These are phyloP conservation scores for Campoletis sonorensis DNA, from an alignment of 1,140 invertebrate genomes.

Conservation along the genomic window DNA sequence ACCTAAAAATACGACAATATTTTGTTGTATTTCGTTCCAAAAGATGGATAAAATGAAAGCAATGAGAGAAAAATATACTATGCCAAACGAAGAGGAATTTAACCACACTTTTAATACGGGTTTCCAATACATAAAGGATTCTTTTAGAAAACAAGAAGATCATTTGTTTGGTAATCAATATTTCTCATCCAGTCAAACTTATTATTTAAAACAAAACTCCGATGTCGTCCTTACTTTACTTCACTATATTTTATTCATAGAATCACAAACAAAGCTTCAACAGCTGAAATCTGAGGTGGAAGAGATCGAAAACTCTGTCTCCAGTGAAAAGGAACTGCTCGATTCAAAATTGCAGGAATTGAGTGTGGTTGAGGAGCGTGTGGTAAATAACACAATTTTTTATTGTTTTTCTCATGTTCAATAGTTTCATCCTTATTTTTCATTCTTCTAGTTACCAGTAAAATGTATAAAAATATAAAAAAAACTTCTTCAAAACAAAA, in stretches of 20 bases:
- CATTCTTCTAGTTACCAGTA: background rate
- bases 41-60: conserved; percentile 1
- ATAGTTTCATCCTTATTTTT: background rate
- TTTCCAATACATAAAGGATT: background rate
- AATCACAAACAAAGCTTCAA: background rate
- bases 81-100: background rate
- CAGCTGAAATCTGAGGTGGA: background rate
- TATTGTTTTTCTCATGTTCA: background rate
- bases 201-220: background rate
- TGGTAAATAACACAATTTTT: background rate
- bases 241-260: background rate
- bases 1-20: background rate
- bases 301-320: background rate
- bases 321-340: background rate
- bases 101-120: background rate
- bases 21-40: background rate
- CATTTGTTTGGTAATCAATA: background rate
- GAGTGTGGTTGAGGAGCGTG: background rate
- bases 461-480: background rate
- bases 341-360: background rate
- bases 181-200: background rate
- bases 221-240: too few species aligned
- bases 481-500: too few species aligned
- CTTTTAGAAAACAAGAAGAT: background rate
- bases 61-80: background rate